Base-by-base conservation (phyloP, 2,113 vertebrate species). In the Mesoclemmys tuberculata region DNA sequence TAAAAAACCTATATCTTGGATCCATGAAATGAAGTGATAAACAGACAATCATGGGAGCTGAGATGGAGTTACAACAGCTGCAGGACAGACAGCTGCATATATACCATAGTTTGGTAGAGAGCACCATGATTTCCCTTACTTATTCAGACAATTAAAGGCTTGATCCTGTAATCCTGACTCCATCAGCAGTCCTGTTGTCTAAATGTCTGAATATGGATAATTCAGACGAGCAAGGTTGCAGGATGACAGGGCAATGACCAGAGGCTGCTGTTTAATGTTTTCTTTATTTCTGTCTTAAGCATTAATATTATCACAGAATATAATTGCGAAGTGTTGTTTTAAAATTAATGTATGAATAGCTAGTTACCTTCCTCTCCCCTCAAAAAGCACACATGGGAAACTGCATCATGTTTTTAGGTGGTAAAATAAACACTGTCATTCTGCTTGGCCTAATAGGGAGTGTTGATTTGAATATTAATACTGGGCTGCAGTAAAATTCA, bases 391-490 rank as follows among this genome's bases (percentile, higher is more conserved):
- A 78, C 71, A 56, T 55, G 93, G 84, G 80, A 56, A 51, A 11
- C 46, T 96, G 79, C 86, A 54, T 82, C 93, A 56, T 96, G n/a
- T 96, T 96, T 97, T 95, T 89, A 44, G 82, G 61, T 92, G 82
- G 80, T 87, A 87, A 95, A 97, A 96, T 93, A 95, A 96, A 95
- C 91, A 55, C 49, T 95, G 81, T 93, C n/a, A 24, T 97, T 95
- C 83, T 90, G 58, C 81, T 94, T 85, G 87, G 68, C 89, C 87
- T 2, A 1, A 92, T 54, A 90, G 95, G 81, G 49, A 71, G 82
- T 87, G 61, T 44, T 96, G 81, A 89, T 96, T 94, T 90, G 84
- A 95, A 97, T 97, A 93, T 94, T 96, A 97, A 97, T 95, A 94
- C 24, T 83, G 92, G 81, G 80, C 31, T 88, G 93, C 87, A 91